Evolutionary conservation across 2,113 vertebrate species (phyloP).

Genomic region (Diglossa brunneiventris): DNA sequence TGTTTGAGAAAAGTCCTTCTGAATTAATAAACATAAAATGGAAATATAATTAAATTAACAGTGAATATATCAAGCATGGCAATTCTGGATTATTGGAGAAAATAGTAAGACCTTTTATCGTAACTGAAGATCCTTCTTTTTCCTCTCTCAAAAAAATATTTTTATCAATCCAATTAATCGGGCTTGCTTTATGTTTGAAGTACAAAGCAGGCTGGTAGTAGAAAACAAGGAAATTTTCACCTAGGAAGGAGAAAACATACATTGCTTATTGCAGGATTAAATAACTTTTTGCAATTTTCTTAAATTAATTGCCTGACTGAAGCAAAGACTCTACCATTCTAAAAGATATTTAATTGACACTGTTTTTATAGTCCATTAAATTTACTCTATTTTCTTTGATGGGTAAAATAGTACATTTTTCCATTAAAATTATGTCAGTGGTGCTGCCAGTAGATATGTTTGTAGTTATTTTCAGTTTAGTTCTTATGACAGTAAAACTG

Average conservation of each 20-base stretch:
- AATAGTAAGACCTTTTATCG: not conserved
- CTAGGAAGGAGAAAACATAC: not conserved
- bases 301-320: not conserved
- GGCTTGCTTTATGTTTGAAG: not conserved
- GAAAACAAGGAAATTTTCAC: not conserved
- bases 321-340: not conserved
- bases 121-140: not conserved
- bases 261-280: not conserved
- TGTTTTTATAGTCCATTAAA: not conserved
- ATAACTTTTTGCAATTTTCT: not conserved
- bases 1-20: not conserved
- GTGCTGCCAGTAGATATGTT: not conserved
- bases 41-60: not conserved
- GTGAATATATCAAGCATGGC: not conserved
- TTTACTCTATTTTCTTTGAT: not conserved
- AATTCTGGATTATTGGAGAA: not conserved
- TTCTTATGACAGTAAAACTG: not conserved
- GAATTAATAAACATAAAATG: not conserved
- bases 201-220: not conserved
- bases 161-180: not conserved
- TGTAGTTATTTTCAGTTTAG: not conserved
- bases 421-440: not conserved
- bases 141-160: not conserved
- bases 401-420: not conserved
- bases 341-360: not conserved